Conservation (phyloP, 2,888 invertebrate genomes). For the Camponotus fellah region DNA sequence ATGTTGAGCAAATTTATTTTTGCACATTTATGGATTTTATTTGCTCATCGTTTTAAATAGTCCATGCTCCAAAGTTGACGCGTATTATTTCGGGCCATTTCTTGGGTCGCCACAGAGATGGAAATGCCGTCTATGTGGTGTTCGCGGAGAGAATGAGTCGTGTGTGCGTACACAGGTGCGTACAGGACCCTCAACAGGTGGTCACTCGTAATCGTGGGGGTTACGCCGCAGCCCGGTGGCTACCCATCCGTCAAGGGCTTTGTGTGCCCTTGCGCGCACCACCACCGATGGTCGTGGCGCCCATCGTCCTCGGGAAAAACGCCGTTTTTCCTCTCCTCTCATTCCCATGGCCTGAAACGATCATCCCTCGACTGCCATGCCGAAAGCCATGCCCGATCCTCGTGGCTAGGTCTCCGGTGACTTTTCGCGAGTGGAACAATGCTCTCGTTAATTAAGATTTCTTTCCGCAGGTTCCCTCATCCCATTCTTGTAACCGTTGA, state of each 20-base stretch:
- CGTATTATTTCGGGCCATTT: constrained; percentile 70
- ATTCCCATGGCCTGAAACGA: constrained; percentile 33
- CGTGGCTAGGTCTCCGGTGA: constrained; percentile 71
- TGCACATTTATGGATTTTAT: not conserved
- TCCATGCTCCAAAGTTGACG: constrained; percentile 28
- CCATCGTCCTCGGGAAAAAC: constrained; percentile 77
- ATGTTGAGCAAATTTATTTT: not conserved
- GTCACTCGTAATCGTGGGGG: constrained; percentile 80
- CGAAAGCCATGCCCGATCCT: constrained; percentile 69
- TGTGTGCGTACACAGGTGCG: constrained; percentile 84
- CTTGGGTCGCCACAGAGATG: constrained; percentile 70
- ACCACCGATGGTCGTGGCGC: constrained; percentile 71
- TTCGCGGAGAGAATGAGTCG: constrained; percentile 61
- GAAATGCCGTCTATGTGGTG: constrained; percentile 65
- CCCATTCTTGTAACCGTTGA: constrained; percentile 16
- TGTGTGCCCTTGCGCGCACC: constrained; percentile 79
- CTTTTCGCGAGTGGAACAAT: constrained; percentile 89
- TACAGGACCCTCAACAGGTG: constrained; percentile 84
- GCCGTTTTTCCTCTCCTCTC: constrained; percentile 65
- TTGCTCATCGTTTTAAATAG: not conserved
- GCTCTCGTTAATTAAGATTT: constrained; percentile 93
- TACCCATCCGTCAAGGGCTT: constrained; percentile 86
- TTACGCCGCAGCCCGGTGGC: constrained; percentile 82
- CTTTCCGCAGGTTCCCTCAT: constrained; percentile 86
- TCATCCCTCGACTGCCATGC: constrained; percentile 34